Percentiles rank a stretch among this genome's conserved stretches.
These are phyloP conservation scores for Tipula confusa DNA, from an alignment of 2,888 invertebrate species.

Conservation along the genomic window DNA sequence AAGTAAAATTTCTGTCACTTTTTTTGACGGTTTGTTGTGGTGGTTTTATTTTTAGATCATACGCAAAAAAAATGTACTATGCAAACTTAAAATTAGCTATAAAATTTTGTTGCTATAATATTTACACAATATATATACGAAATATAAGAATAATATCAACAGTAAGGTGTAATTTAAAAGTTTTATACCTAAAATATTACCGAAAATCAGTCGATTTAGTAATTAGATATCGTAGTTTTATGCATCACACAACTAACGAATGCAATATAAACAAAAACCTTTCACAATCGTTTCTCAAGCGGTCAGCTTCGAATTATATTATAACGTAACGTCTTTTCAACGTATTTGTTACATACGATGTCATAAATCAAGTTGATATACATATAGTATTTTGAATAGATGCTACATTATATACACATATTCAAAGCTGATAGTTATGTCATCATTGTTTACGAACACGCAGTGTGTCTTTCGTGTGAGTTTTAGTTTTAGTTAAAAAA, in stretches of 20 bases:
- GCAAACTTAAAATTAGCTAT: neutral
- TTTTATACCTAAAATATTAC: too few relatives aligned
- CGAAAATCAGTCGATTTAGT: too few relatives aligned
- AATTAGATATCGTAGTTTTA: too few relatives aligned
- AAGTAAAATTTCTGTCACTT: neutral
- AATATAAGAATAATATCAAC: too few relatives aligned
- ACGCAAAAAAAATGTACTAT: neutral
- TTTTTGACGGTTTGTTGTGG: neutral
- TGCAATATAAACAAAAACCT: neutral
- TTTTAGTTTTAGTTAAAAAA: too few relatives aligned
- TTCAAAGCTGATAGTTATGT: neutral
- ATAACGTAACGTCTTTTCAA: too few relatives aligned
- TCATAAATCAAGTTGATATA: neutral
- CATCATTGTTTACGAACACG: too few relatives aligned
- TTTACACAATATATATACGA: too few relatives aligned
- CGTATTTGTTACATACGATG: neutral
- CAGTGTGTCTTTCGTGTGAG: too few relatives aligned
- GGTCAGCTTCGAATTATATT: too few relatives aligned
- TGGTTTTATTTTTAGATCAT: neutral
- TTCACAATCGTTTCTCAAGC: neutral
- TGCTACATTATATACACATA: neutral
- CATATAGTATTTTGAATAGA: neutral
- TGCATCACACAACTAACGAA: neutral
- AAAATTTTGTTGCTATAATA: neutral
- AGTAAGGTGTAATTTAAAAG: too few relatives aligned